These are phyloP conservation scores for Lasioglossum marginatum DNA, from an alignment of 2,888 invertebrate species.

Conservation along the genomic window DNA sequence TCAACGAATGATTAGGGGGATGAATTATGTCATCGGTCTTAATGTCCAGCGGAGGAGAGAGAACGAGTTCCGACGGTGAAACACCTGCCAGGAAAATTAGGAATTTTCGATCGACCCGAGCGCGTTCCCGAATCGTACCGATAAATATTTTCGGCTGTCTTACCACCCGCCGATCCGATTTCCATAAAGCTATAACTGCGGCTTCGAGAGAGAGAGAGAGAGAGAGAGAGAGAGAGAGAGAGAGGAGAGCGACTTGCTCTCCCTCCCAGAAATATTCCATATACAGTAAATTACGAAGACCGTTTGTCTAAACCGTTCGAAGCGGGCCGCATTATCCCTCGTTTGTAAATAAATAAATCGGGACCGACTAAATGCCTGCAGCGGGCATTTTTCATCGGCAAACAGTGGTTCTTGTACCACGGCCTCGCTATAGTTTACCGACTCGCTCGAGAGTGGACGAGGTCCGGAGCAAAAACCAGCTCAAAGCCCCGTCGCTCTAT, in stretches of 20 bases:
- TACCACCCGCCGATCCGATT: constrained; percentile 47
- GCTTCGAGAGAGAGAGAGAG: neutral
- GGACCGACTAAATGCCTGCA: constrained; percentile 18
- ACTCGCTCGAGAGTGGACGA: constrained; percentile 21
- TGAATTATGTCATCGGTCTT: neutral
- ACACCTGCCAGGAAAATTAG: constrained; percentile 15
- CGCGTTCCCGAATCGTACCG: neutral
- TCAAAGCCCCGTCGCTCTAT: constrained; percentile 38
- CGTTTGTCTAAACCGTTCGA: constrained; percentile 1
- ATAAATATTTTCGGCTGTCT: constrained; percentile 12
- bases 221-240: neutral
- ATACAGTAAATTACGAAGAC: constrained; percentile 19
- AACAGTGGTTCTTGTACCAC: neutral
- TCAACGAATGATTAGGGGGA: neutral
- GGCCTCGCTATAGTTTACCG: constrained; percentile 21
- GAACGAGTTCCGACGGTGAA: neutral
- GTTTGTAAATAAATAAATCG: constrained; percentile 37
- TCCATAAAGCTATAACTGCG: constrained; percentile 47
- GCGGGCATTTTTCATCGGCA: constrained; percentile 5
- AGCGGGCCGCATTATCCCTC: constrained; percentile 14
- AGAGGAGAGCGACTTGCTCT: neutral
- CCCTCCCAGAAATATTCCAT: neutral
- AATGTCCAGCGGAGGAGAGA: neutral
- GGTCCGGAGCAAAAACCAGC: constrained; percentile 22
- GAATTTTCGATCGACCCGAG: neutral